Evolutionary conservation across 2,888 invertebrate species (phyloP).

Genomic region (Drosophila mimetica): DNA sequence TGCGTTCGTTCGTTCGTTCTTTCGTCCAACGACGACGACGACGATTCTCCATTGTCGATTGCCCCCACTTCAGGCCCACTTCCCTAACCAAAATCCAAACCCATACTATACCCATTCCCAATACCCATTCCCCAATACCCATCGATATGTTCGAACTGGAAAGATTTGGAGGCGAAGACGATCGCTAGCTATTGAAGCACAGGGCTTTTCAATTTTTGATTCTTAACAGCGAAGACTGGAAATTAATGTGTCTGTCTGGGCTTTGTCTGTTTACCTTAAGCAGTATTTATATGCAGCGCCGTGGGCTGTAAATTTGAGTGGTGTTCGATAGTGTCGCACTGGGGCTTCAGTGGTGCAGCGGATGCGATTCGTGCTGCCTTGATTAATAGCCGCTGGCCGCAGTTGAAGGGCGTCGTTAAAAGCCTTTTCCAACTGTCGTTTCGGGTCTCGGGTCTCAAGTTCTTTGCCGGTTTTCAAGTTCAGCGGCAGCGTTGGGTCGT

Average conservation of each 20-base stretch:
- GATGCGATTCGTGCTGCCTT: conserved; percentile 47
- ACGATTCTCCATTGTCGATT: conserved; percentile 29
- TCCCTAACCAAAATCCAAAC: background rate
- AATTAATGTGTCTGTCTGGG: conserved; percentile 58
- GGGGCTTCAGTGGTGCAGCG: conserved; percentile 39
- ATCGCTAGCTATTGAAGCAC: conserved; percentile 50
- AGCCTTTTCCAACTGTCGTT: conserved; percentile 28
- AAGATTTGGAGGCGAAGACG: conserved; percentile 38
- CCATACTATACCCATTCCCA: background rate
- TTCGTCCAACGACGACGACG: no score
- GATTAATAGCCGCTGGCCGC: conserved; percentile 58
- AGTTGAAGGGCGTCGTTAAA: conserved; percentile 35
- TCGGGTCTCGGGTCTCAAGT: conserved; percentile 16
- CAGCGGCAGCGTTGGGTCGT: conserved; percentile 46
- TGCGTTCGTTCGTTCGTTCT: conserved; percentile 57
- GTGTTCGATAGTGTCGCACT: conserved; percentile 49
- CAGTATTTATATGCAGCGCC: conserved; percentile 22
- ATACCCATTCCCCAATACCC: background rate
- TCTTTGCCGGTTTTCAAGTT: conserved; percentile 60
- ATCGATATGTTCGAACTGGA: conserved; percentile 11
- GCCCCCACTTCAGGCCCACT: conserved; percentile 46
- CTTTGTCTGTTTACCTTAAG: conserved; percentile 40
- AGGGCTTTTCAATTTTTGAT: conserved; percentile 55
- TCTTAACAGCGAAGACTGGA: conserved; percentile 52
- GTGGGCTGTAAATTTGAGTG: conserved; percentile 36